phyloP scores from a whole-genome alignment of 37 sponge, comb jelly and placozoan genomes.

The Halichondria panicea region DNA sequence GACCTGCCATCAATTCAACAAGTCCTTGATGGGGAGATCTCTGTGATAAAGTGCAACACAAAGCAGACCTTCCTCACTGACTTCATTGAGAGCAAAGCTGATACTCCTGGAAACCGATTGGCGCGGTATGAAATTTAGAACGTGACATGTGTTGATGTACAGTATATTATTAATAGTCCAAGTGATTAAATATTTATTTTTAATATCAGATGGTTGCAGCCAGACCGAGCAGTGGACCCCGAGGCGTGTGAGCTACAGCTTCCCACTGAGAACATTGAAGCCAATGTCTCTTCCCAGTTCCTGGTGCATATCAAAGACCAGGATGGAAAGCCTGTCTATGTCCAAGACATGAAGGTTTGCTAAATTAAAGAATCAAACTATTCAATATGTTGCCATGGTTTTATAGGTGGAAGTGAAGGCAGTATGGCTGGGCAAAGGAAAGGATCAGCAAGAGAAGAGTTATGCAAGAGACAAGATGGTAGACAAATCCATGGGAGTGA shows the following conservation, averaged over 20 bases:
- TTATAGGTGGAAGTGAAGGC: slow-evolving; percentile 73
- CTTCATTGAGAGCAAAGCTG: slow-evolving; percentile 77
- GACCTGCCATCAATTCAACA: slow-evolving; percentile 55
- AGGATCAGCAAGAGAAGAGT: not conserved
- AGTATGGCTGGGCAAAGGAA: slow-evolving; percentile 50
- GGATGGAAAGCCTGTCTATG: slow-evolving; percentile 67
- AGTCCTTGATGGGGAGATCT: slow-evolving; percentile 64
- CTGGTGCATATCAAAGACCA: slow-evolving; percentile 67
- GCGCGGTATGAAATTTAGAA: slow-evolving; percentile 63
- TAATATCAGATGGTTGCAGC: slow-evolving; percentile 84
- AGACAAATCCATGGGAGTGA: slow-evolving; percentile 58
- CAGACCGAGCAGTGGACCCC: slow-evolving; percentile 82
- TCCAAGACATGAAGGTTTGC: slow-evolving; percentile 88
- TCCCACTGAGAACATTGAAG: slow-evolving; percentile 12
- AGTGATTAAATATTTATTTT: too few relatives aligned
- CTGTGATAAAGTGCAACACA: slow-evolving; percentile 6
- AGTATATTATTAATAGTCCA: too few relatives aligned
- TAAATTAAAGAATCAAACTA: too few relatives aligned
- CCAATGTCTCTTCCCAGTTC: slow-evolving; percentile 27
- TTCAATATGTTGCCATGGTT: not conserved
- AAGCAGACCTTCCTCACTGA: slow-evolving; percentile 82
- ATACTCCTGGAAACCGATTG: slow-evolving; percentile 86
- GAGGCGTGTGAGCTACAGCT: slow-evolving; percentile 59
- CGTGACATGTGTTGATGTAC: not conserved
- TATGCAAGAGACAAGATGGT: slow-evolving; percentile 26